A percentile compares a stretch with the other conserved stretches of the same genome.
These are phyloP conservation scores for Corythoichthys haematopterus DNA, from an alignment of 2,113 vertebrate species.

Conservation along the genomic window DNA sequence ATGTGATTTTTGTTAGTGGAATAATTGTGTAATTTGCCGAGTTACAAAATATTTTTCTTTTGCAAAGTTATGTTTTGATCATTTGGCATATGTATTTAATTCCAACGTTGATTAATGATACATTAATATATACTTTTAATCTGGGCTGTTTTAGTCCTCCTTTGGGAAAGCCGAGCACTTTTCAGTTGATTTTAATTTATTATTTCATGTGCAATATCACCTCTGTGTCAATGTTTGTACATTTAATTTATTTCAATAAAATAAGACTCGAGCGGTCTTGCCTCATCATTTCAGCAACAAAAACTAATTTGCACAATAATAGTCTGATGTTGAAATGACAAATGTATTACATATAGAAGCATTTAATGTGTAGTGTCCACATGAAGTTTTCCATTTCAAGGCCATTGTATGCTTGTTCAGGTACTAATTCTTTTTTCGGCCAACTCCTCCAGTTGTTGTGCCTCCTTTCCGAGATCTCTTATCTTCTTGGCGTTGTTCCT, in stretches of 20 bases:
- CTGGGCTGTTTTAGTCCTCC: neutral
- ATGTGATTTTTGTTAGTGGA: too few species aligned
- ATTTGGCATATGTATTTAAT: neutral
- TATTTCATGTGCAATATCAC: conserved; percentile 55
- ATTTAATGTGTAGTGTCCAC: neutral
- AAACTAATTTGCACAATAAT: too few species aligned
- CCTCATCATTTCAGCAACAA: too few species aligned
- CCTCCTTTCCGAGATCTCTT: conserved; percentile 66
- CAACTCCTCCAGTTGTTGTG: conserved; percentile 61
- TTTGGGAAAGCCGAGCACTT: conserved; percentile 26
- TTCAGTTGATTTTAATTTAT: conserved; percentile 13
- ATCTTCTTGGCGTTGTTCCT: conserved; percentile 41
- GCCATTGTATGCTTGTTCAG: conserved; percentile 16
- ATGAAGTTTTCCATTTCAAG: neutral
- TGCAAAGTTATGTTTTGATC: neutral
- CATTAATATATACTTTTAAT: neutral
- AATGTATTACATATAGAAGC: neutral
- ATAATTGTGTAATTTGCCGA: too few species aligned
- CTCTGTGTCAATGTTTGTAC: conserved; percentile 36
- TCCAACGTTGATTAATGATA: neutral
- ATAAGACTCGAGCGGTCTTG: neutral
- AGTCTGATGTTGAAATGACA: neutral
- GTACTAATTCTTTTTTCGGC: conserved; percentile 50
- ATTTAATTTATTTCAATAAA: conserved; percentile 34
- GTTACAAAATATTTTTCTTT: too few species aligned